phyloP scores from a whole-genome alignment of 1,140 invertebrate genomes.

The Pomacea maculata region DNA sequence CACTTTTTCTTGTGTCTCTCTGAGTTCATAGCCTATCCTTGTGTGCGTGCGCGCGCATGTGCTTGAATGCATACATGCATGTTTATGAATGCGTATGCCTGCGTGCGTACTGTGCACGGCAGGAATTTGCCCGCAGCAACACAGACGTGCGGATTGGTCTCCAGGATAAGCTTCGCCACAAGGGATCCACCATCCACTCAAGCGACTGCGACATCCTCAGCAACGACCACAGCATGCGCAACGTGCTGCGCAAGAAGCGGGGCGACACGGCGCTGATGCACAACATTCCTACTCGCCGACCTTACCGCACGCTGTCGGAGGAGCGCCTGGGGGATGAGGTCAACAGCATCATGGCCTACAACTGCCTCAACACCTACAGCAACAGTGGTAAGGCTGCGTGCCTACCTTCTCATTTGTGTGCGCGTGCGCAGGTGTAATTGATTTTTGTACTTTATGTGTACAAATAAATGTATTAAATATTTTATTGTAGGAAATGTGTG shows the following conservation, averaged over 20 bases:
- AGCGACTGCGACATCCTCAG: constrained; percentile 21
- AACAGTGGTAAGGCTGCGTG: not conserved
- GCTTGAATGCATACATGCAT: not conserved
- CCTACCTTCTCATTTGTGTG: not conserved
- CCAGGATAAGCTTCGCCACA: constrained; percentile 20
- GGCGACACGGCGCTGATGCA: not conserved
- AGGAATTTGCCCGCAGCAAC: constrained; percentile 24
- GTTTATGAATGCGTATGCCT: not conserved
- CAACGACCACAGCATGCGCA: constrained; percentile 11
- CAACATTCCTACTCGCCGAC: not conserved
- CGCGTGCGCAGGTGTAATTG: not conserved
- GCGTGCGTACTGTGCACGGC: not conserved
- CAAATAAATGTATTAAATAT: no score
- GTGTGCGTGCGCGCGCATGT: no score
- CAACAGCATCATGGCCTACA: constrained; percentile 21
- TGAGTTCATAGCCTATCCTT: no score
- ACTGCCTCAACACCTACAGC: constrained; percentile 10
- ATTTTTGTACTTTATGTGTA: no score
- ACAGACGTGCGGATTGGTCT: constrained; percentile 13
- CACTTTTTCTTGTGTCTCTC: no score
- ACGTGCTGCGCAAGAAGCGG: constrained; percentile 22
- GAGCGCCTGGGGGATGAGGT: constrained; percentile 15
- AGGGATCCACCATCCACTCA: constrained; percentile 6
- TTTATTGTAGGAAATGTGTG: no score
- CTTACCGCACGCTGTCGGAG: constrained; percentile 8